A percentile compares a stretch with the other conserved stretches of the same genome.
phyloP scores from a whole-genome alignment of 2,888 invertebrate genomes.

The Acanthosoma haemorrhoidale region DNA sequence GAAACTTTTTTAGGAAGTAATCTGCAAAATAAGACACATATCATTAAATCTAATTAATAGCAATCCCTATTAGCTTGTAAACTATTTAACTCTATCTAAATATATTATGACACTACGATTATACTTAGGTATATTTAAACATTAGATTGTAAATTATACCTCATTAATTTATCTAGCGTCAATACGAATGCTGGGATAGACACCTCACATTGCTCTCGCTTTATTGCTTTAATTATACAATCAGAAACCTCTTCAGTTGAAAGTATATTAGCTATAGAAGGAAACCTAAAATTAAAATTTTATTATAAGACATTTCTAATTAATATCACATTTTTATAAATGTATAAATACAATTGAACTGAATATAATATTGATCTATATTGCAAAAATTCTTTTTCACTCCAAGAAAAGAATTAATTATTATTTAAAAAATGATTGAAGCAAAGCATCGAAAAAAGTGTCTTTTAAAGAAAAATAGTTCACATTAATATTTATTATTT shows the following conservation, averaged over 20 bases:
- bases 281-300: slow-evolving; percentile 50
- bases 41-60: not conserved
- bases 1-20: slow-evolving; percentile 53
- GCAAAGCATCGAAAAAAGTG: no score
- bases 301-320: not conserved
- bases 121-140: no score
- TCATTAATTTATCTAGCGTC: slow-evolving; percentile 48
- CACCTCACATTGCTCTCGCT: slow-evolving; percentile 56
- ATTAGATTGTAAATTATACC: slow-evolving; percentile 36
- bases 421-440: no score
- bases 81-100: no score
- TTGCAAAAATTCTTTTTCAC: no score
- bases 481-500: no score
- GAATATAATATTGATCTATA: no score
- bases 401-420: no score
- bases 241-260: slow-evolving; percentile 59
- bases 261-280: slow-evolving; percentile 58
- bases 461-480: no score
- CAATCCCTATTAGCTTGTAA: not conserved
- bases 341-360: no score
- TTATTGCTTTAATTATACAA: slow-evolving; percentile 62
- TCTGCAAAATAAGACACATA: slow-evolving; percentile 47
- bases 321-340: no score
- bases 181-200: slow-evolving; percentile 60
- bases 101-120: no score